These are phyloP conservation scores for Brienomyrus longianalis DNA, from an alignment of 2,113 vertebrate genomes.

Conservation along the genomic window DNA sequence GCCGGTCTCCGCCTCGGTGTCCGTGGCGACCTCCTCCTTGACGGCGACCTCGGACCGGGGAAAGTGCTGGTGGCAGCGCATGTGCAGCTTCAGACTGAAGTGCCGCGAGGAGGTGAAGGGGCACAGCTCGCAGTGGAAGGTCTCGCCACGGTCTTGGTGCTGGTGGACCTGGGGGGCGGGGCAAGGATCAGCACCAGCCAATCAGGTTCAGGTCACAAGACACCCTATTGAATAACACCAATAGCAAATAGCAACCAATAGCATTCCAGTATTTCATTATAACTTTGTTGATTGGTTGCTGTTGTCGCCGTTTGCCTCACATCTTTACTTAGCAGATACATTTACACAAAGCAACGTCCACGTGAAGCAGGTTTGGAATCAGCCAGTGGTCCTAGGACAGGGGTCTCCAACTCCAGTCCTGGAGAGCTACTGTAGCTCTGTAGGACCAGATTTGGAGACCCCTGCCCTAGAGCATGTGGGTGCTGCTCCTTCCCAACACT, in stretches of 20 bases:
- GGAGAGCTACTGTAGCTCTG: no score
- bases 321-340: neutral
- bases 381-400: no score
- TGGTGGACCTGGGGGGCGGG: constrained; percentile 84
- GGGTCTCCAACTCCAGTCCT: no score
- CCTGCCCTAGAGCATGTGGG: neutral
- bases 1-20: constrained; percentile 72
- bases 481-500: neutral
- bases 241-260: neutral
- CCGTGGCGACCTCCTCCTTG: constrained; percentile 89
- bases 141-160: constrained; percentile 97
- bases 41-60: constrained; percentile 90
- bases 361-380: no score
- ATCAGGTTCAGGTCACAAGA: neutral
- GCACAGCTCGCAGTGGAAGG: constrained; percentile 96
- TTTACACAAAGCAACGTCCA: neutral
- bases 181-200: neutral
- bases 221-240: neutral
- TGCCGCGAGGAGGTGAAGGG: constrained; percentile 98
- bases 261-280: neutral
- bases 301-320: neutral
- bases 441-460: no score
- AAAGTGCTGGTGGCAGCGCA: constrained; percentile 99
- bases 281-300: neutral
- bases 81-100: constrained; percentile 99